A percentile compares a stretch with the other conserved stretches of the same genome.
These are phyloP conservation scores for Strigops habroptila DNA, from an alignment of 2,113 vertebrate genomes.

Conservation along the genomic window DNA sequence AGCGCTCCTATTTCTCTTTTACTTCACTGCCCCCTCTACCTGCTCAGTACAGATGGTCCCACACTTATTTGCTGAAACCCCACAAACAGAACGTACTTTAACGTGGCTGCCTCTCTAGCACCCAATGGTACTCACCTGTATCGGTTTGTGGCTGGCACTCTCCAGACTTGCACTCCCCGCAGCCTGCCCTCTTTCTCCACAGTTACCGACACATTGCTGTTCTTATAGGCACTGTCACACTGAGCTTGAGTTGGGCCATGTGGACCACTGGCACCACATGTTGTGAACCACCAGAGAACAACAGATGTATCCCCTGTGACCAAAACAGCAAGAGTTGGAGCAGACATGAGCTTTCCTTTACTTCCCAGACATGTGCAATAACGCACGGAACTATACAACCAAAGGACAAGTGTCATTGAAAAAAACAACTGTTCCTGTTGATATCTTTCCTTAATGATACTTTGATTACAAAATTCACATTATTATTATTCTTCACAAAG, in stretches of 20 bases:
- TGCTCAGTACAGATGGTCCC: not conserved
- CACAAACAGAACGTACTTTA: not conserved
- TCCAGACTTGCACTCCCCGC: constrained; percentile 85
- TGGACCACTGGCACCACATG: constrained; percentile 84
- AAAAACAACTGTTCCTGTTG: not conserved
- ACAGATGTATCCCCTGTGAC: constrained; percentile 2
- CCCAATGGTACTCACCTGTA: constrained; percentile 74
- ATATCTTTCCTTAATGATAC: not conserved
- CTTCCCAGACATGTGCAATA: not conserved
- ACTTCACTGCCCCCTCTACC: not conserved
- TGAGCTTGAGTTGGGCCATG: constrained; percentile 85
- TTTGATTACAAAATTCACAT: not conserved
- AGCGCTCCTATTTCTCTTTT: not conserved
- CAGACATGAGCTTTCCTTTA: not conserved
- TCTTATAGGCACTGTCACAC: constrained; percentile 81
- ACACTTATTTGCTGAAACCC: not conserved
- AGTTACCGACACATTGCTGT: constrained; percentile 78
- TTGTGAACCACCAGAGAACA: constrained; percentile 80
- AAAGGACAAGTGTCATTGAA: not conserved
- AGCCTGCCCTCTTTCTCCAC: constrained; percentile 78
- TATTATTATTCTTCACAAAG: not conserved
- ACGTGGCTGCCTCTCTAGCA: not conserved
- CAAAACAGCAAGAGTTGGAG: not conserved
- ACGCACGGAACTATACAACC: not conserved
- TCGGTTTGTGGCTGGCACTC: constrained; percentile 78